Base-by-base conservation (phyloP, 2,888 invertebrate species). In the Diogma glabrata region DNA sequence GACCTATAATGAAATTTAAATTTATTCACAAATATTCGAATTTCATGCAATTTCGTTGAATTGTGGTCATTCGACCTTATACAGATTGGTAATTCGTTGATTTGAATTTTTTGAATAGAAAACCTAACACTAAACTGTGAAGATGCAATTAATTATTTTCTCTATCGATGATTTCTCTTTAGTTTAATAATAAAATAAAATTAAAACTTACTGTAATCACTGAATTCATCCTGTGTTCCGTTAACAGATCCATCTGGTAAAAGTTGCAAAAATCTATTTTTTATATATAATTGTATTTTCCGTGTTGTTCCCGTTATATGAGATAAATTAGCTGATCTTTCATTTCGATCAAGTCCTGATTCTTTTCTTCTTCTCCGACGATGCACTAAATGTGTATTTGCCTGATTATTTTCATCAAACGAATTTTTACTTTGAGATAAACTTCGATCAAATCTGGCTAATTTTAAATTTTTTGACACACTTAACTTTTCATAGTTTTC, bases 201-300 rank as follows among this genome's bases (percentile, higher is more conserved):
- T 49, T 26, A 16, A 2, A 61, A 87, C 87, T 88, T 68, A 88
- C 88, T 86, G 79, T 84, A 85, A 74, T 82, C 82, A 74, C 85
- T 86, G 68, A 76, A 77, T 73, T 81, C 82, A 69, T 87, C 82
- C 66, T 76, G 78, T 67, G 87, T 87, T 61, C 88, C 87, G 75
- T 86, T 87, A 71, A 89, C 86, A 62, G 82, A 82, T 69, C 88
- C 88, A 74, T 87, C 87, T 60, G 85, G 84, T 72, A 86, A 73
- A 63, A 89, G 75, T 74, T 88, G 88, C 59, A 89, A 77, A 69
- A 84, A 83, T 61, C 82, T 79, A 74, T 87, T 84, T 74, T 84
- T 87, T 72, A 89, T 82, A 75, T 82, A 86, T 78, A 89, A 78
- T 73, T 84, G 84, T 64, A 88, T 86, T 67, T 84, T 86, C 62